phyloP scores from a whole-genome alignment of 1,140 invertebrate species.

The Chymomyza costata region DNA sequence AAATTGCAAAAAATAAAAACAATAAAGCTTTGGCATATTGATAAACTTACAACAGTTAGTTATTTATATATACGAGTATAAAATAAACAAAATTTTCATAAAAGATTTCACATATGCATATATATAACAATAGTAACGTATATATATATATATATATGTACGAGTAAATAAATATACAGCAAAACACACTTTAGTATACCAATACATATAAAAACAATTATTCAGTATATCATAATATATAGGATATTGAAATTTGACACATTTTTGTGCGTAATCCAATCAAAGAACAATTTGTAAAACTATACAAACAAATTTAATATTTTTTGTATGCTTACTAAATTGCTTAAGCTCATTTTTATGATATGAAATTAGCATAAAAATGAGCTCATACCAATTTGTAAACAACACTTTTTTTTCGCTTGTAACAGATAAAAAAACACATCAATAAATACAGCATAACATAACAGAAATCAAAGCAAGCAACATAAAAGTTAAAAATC shows the following conservation, averaged over 20 bases:
- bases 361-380: slow-evolving; percentile 5
- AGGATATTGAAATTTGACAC: slow-evolving; percentile 27
- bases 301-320: neutral
- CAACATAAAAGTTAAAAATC: slow-evolving; percentile 20
- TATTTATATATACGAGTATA: too few relatives aligned
- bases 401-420: slow-evolving; percentile 12
- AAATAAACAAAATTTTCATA: too few relatives aligned
- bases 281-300: slow-evolving; percentile 37
- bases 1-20: too few relatives aligned
- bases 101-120: too few relatives aligned
- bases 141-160: slow-evolving; percentile 21
- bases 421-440: slow-evolving; percentile 14
- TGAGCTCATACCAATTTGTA: slow-evolving; percentile 11
- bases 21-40: too few relatives aligned
- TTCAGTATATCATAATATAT: slow-evolving; percentile 31
- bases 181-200: too few relatives aligned
- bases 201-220: too few relatives aligned
- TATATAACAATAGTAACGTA: slow-evolving; percentile 12
- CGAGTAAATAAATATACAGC: too few relatives aligned
- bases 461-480: too few relatives aligned
- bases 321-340: neutral
- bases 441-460: slow-evolving; percentile 29
- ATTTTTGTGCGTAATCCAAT: slow-evolving; percentile 44
- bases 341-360: too few relatives aligned
- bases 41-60: too few relatives aligned